phyloP scores from a whole-genome alignment of 1,140 invertebrate species.

The Acyrthosiphon pisum region DNA sequence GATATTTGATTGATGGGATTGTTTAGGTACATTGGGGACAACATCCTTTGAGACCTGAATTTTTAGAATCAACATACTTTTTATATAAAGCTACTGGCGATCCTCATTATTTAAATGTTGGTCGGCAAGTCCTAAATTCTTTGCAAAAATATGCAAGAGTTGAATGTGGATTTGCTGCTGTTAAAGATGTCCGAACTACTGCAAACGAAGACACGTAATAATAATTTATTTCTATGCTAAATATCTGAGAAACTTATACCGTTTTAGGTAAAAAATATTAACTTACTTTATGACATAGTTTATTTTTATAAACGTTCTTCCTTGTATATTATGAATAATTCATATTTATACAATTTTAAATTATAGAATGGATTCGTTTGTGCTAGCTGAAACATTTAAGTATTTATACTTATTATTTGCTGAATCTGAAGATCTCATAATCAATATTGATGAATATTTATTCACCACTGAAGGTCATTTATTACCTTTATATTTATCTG shows the following conservation, averaged over 20 bases:
- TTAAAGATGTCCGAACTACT: slow-evolving; percentile 92
- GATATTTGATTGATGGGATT: slow-evolving; percentile 26
- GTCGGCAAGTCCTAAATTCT: slow-evolving; percentile 87
- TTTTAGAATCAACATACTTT: slow-evolving; percentile 98
- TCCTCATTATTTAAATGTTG: slow-evolving; percentile 94
- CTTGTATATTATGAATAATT: not conserved
- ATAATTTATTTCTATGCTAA: slow-evolving; percentile 44
- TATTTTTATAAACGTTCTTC: not conserved
- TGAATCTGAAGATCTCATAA: slow-evolving; percentile 82
- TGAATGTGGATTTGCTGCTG: slow-evolving; percentile 95
- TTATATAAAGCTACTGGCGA: slow-evolving; percentile 94
- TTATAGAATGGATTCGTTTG: slow-evolving; percentile 94
- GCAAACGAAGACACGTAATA: slow-evolving; percentile 80
- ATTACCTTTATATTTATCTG: slow-evolving; percentile 79
- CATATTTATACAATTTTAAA: slow-evolving; percentile 1
- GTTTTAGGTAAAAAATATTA: slow-evolving; percentile 18
- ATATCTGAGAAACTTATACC: not conserved
- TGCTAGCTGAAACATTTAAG: slow-evolving; percentile 97
- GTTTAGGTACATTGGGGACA: slow-evolving; percentile 94
- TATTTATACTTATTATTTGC: slow-evolving; percentile 95
- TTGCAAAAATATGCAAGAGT: slow-evolving; percentile 90
- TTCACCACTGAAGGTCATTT: slow-evolving; percentile 98
- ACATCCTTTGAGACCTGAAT: slow-evolving; percentile 95
- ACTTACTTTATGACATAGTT: not conserved
- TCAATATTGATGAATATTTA: slow-evolving; percentile 95